Percentiles rank a stretch among this genome's conserved stretches.
Evolutionary conservation across 2,888 invertebrate species (phyloP).

Genomic region (Agrochola litura): DNA sequence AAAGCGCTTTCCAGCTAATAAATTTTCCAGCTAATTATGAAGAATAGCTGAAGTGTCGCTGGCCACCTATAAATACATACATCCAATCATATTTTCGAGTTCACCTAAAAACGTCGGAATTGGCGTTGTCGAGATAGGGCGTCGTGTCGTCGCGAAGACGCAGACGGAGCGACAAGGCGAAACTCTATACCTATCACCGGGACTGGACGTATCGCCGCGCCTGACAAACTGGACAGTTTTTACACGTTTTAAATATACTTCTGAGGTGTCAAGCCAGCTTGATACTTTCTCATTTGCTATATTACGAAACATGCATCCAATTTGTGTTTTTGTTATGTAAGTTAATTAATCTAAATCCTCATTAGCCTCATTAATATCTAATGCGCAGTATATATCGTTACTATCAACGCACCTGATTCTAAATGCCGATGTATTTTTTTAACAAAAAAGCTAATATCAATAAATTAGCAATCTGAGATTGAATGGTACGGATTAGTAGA

Average conservation of each 20-base stretch:
- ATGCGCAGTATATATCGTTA: conserved; percentile 22
- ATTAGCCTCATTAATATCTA: conserved; percentile 36
- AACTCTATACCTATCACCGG: conserved; percentile 58
- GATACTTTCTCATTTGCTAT: conserved; percentile 43
- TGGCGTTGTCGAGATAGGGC: conserved; percentile 64
- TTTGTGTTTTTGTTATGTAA: conserved; percentile 21
- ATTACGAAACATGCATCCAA: conserved; percentile 8
- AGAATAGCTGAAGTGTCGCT: conserved; percentile 61
- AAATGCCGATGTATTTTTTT: conserved; percentile 37
- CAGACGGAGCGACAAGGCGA: conserved; percentile 64
- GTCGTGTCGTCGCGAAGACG: conserved; percentile 22
- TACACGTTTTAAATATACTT: conserved; percentile 49
- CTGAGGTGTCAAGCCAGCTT: conserved; percentile 11
- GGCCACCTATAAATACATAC: conserved; percentile 68
- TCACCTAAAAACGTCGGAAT: conserved; percentile 78
- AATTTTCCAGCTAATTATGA: conserved; percentile 70
- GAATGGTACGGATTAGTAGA: conserved; percentile 23
- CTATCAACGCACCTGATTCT: conserved; percentile 19
- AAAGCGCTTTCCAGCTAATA: conserved; percentile 56
- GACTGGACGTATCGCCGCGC: conserved; percentile 41
- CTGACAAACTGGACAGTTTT: conserved; percentile 43
- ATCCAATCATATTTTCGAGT: conserved; percentile 73
- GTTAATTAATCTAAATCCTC: conserved; percentile 31
- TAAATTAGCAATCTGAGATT: conserved; percentile 40
- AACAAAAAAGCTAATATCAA: conserved; percentile 25